phyloP scores from a whole-genome alignment of 2,113 vertebrate species.

The Gavia stellata region DNA sequence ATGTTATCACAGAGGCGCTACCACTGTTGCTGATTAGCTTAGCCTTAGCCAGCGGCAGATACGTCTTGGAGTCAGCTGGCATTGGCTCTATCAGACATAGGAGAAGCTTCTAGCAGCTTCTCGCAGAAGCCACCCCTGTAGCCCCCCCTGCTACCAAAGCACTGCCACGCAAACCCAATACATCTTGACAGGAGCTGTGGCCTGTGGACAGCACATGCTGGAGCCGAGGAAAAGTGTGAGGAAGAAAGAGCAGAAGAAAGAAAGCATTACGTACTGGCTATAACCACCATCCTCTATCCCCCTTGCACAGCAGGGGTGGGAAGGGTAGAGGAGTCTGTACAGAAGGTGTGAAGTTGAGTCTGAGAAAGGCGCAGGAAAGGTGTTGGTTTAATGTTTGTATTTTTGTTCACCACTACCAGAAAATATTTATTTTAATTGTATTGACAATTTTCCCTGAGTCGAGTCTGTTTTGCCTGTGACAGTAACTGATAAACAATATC shows the following conservation, averaged over 20 bases:
- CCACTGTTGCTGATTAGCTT: too few species aligned
- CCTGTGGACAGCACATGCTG: neutral
- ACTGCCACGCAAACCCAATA: too few species aligned
- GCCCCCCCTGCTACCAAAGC: too few species aligned
- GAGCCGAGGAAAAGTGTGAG: neutral
- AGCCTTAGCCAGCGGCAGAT: too few species aligned
- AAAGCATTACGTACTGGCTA: accelerated
- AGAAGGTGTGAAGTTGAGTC: neutral
- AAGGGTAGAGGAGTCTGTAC: neutral
- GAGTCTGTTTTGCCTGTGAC: neutral
- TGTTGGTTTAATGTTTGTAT: neutral
- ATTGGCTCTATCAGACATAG: too few species aligned
- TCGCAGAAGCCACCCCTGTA: too few species aligned
- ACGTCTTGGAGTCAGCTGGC: too few species aligned
- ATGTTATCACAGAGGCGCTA: too few species aligned
- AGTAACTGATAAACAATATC: neutral
- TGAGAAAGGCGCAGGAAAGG: neutral
- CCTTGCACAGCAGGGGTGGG: neutral
- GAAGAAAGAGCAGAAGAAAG: neutral
- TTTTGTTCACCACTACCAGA: neutral
- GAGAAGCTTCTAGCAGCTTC: too few species aligned
- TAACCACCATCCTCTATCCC: neutral
- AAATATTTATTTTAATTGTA: neutral
- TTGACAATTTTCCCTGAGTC: neutral
- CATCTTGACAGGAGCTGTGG: neutral